Percentiles rank a stretch among this genome's conserved stretches.
Evolutionary conservation across 2,888 invertebrate species (phyloP).

Genomic region (Cephus nigrinus): DNA sequence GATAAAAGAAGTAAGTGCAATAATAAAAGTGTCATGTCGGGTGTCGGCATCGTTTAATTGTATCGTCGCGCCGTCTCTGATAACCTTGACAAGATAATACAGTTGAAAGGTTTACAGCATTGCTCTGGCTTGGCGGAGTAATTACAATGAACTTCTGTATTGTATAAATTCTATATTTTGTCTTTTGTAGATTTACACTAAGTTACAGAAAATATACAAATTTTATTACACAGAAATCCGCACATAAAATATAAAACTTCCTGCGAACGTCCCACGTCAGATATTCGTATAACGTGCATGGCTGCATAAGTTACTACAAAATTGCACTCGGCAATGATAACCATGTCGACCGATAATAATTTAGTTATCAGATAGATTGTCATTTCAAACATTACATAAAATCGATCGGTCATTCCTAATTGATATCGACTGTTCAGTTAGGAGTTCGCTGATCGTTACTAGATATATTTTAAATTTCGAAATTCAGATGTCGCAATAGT

Average conservation of each 20-base stretch:
- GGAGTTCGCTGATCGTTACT: too few species aligned
- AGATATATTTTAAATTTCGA: background rate
- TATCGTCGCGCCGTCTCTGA: slow-evolving; percentile 13
- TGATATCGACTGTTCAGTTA: background rate
- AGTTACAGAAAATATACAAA: background rate
- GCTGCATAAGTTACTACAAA: background rate
- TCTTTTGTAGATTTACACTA: background rate
- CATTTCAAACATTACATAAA: background rate
- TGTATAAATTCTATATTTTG: background rate
- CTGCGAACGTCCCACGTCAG: too few species aligned
- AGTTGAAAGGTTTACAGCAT: slow-evolving; percentile 28
- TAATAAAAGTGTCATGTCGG: background rate
- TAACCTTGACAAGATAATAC: slow-evolving; percentile 45
- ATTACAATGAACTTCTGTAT: background rate
- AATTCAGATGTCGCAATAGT: background rate
- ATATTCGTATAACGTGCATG: background rate
- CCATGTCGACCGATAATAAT: background rate
- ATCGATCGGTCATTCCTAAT: background rate
- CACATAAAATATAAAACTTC: background rate
- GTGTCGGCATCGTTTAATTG: background rate
- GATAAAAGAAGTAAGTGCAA: background rate
- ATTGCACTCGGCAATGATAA: background rate
- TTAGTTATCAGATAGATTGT: background rate
- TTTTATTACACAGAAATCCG: background rate
- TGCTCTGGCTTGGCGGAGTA: background rate